Evolutionary conservation across 1,140 invertebrate species (phyloP).

Genomic region (Drosophila subobscura): DNA sequence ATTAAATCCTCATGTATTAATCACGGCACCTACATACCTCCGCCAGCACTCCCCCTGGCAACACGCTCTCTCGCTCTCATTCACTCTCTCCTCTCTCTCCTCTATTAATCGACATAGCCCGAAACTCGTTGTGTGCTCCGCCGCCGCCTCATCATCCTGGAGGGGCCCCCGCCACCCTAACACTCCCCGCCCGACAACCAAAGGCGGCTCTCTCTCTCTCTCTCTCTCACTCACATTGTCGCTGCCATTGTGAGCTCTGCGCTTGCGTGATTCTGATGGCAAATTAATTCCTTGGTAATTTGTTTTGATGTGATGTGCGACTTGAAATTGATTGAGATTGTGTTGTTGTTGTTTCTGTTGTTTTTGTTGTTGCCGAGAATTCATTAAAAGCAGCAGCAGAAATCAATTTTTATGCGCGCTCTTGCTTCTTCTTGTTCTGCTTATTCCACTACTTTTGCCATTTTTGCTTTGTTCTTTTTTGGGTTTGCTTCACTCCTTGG

Average conservation of each 20-base stretch:
- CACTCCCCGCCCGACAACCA: neutral
- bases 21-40: slow-evolving; percentile 75
- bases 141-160: slow-evolving; percentile 1
- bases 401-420: slow-evolving; percentile 75
- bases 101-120: slow-evolving; percentile 73
- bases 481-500: slow-evolving; percentile 25
- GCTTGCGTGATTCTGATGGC: slow-evolving; percentile 83
- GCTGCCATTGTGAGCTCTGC: slow-evolving; percentile 45
- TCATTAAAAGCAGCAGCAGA: slow-evolving; percentile 79
- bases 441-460: slow-evolving; percentile 32
- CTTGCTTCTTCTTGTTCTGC: slow-evolving; percentile 29
- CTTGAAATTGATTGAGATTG: slow-evolving; percentile 83
- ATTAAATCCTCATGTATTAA: slow-evolving; percentile 83
- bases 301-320: slow-evolving; percentile 83
- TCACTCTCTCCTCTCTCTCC: slow-evolving; percentile 22
- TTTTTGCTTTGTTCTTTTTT: slow-evolving; percentile 25
- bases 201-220: neutral
- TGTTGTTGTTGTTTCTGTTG: slow-evolving; percentile 65
- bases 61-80: neutral
- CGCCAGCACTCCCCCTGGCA: neutral
- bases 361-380: slow-evolving; percentile 46
- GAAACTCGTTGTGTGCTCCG: slow-evolving; percentile 54
- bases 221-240: slow-evolving; percentile 32
- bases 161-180: neutral
- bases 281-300: slow-evolving; percentile 83